phyloP scores from a whole-genome alignment of 2,888 invertebrate species.

The Cephus runcator region DNA sequence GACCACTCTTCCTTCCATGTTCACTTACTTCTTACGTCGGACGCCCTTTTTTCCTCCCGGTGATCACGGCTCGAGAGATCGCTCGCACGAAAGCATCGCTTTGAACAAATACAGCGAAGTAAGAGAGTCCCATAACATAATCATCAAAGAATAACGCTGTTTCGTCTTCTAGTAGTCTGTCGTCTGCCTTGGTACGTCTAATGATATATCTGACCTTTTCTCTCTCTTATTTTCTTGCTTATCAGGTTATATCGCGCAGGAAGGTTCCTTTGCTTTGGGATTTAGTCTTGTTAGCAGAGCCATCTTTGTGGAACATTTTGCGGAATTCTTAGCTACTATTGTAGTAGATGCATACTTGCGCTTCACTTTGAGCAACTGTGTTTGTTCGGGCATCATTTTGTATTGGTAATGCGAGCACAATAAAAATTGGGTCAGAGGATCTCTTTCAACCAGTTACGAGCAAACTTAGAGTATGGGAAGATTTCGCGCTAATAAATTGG shows the following conservation, averaged over 20 bases:
- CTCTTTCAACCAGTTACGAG: no score
- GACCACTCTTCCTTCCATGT: background rate
- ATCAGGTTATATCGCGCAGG: no score
- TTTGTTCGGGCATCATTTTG: background rate
- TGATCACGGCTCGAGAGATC: slow-evolving; percentile 5
- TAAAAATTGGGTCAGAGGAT: background rate
- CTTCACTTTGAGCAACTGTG: background rate
- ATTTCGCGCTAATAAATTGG: no score
- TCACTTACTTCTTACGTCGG: slow-evolving; percentile 1
- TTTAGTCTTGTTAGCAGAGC: background rate
- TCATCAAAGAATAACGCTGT: background rate
- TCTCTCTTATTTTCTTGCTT: no score
- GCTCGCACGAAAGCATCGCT: background rate
- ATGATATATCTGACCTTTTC: background rate
- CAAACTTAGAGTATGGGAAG: no score
- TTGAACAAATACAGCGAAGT: background rate
- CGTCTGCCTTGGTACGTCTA: background rate
- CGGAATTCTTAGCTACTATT: background rate
- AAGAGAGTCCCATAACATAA: background rate
- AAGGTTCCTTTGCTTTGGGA: background rate
- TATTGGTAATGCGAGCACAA: background rate
- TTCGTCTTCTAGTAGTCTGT: background rate
- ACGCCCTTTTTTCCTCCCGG: slow-evolving; percentile 5
- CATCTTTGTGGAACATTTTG: background rate
- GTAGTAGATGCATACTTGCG: background rate